Percentiles rank a stretch among this genome's conserved stretches.
phyloP scores from a whole-genome alignment of 1,140 invertebrate species.

The Sycophila sp. region DNA sequence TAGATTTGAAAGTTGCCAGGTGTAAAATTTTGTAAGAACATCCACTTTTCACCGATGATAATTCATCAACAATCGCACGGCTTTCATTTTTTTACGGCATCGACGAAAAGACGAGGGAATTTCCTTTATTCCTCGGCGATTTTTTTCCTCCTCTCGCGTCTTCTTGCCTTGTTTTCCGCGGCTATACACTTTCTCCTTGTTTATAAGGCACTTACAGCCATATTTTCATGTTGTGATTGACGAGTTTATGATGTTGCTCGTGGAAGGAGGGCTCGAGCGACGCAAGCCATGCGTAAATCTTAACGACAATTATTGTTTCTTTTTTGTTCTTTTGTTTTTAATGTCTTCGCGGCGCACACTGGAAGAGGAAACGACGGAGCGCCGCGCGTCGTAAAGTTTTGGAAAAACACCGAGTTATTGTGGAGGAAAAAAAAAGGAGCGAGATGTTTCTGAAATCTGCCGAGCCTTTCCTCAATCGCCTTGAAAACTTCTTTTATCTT shows the following conservation, averaged over 20 bases:
- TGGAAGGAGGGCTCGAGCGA: background rate
- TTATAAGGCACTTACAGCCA: background rate
- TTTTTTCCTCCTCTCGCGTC: background rate
- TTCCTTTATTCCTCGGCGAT: background rate
- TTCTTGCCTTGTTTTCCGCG: background rate
- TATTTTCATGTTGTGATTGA: constrained; percentile 26
- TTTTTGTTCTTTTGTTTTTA: background rate
- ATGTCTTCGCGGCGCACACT: no score
- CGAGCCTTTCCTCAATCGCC: no score
- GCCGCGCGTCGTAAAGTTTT: background rate
- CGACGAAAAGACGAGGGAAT: background rate
- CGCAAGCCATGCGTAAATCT: constrained; percentile 14
- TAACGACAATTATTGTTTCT: constrained; percentile 2
- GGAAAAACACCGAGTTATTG: no score
- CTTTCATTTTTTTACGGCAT: constrained; percentile 1
- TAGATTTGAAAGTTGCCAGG: no score
- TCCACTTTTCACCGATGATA: no score
- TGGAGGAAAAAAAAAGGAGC: no score
- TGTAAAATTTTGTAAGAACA: no score
- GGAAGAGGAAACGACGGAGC: background rate
- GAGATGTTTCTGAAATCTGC: no score
- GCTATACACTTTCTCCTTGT: constrained; percentile 15
- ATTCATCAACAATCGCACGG: background rate
- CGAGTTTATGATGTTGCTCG: constrained; percentile 21
- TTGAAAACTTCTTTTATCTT: no score